Base-by-base conservation (phyloP, 2,113 vertebrate species). In the Leucosticte australis region DNA sequence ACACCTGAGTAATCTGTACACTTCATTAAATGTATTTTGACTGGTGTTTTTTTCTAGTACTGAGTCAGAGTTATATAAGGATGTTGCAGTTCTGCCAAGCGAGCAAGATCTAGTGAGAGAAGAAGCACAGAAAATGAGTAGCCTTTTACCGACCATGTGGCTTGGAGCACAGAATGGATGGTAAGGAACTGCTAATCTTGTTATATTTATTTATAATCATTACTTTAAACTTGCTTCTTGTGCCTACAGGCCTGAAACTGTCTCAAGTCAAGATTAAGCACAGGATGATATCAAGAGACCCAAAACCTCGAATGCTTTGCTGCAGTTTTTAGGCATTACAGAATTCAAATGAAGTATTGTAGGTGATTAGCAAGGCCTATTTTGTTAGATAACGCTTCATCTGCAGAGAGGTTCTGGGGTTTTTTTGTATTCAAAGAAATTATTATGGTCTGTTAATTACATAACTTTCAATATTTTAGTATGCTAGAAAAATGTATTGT, bases 111-210 rank as follows among this genome's bases (percentile, higher is more conserved):
- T 99, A 90, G 99, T 98, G 97, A 98, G 99, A 93, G 99, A 99
- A 90, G 99, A 99, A 97, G 99, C 99, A 42, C 98, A 99, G 96
- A 99, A 99, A 96, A 99, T 99, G 99, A 99, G 99, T 96, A 99
- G 99, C 53, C 98, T 99, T 67, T 97, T 99, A 90, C 99, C 99
- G 1, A 99, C 99, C 3, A 99, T 99, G 99, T 99, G 99, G 99
- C 98, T 99, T 56, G 99, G 99, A 37, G 99, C 99, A 8, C 99
- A 99, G 94, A 99, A 99, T 15, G 99, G 99, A 96, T 99, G 98
- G 99, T 99, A 96, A 98, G 98, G 85, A 85, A 78, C 44, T 46
- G 18, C 17, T 81, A 2, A 71, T 62, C n/a, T 49, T 49, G 5
- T 82, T 71, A 46, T 39, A 26, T 49, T 42, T 63, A 56, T 37